A percentile compares a stretch with the other conserved stretches of the same genome.
phyloP scores from a whole-genome alignment of 2,888 invertebrate genomes.

The Drosophila differens region DNA sequence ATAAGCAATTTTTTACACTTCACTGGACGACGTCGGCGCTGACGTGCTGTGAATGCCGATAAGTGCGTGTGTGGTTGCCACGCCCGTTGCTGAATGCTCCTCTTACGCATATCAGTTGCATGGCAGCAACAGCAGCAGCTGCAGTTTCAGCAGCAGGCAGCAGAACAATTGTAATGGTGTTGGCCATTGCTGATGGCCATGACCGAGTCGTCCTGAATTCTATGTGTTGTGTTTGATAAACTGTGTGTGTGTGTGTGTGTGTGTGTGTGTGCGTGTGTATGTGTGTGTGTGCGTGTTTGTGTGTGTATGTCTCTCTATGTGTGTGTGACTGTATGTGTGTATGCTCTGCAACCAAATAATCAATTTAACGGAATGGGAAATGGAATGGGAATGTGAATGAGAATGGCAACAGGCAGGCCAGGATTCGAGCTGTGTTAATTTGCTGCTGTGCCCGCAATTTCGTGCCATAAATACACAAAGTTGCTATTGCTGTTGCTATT shows the following conservation, averaged over 20 bases:
- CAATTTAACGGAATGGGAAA: constrained; percentile 65
- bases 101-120: constrained; percentile 56
- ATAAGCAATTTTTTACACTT: constrained; percentile 78
- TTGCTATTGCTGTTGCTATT: constrained; percentile 35
- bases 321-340: constrained; percentile 9
- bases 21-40: constrained; percentile 57
- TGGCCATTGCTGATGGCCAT: constrained; percentile 51
- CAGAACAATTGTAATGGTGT: constrained; percentile 29
- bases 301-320: background rate
- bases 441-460: constrained; percentile 78
- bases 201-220: constrained; percentile 45
- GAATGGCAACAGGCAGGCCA: constrained; percentile 68
- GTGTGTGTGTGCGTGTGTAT: background rate
- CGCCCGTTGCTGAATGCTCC: constrained; percentile 51
- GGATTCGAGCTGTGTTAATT: constrained; percentile 73
- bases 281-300: constrained; percentile 1
- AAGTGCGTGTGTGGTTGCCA: constrained; percentile 67
- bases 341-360: constrained; percentile 65
- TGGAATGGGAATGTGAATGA: constrained; percentile 47
- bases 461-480: constrained; percentile 70
- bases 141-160: constrained; percentile 15
- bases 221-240: constrained; percentile 9
- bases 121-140: constrained; percentile 12
- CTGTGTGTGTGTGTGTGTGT: constrained; percentile 1
- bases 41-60: constrained; percentile 74